phyloP scores from a whole-genome alignment of 2,113 vertebrate species.

The Crotalus helleri region DNA sequence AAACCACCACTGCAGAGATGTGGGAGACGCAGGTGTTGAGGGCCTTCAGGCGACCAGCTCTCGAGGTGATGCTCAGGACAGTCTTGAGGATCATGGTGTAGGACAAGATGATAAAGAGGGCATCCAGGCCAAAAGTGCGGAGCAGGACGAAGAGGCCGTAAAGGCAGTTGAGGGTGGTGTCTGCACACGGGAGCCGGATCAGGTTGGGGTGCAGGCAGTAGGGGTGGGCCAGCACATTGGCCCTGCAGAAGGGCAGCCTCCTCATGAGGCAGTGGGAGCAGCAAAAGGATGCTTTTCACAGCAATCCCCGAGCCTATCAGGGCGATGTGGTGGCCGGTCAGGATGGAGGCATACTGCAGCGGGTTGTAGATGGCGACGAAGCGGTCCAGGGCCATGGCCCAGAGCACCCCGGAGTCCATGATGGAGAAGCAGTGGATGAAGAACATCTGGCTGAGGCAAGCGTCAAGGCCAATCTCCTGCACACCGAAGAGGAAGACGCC shows the following conservation, averaged over 20 bases:
- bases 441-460: constrained; percentile 1
- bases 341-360: not conserved
- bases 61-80: constrained; percentile 25
- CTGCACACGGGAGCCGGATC: not conserved
- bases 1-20: constrained; percentile 31
- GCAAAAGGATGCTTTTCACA: not conserved
- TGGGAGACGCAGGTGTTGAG: constrained; percentile 27
- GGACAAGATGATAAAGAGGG: constrained; percentile 20
- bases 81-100: constrained; percentile 29
- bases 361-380: constrained; percentile 3
- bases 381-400: constrained; percentile 13
- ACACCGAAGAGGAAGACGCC: not conserved
- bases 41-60: constrained; percentile 23
- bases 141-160: not conserved
- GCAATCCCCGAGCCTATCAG: not conserved
- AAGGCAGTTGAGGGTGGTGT: not conserved
- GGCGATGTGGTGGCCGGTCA: not conserved
- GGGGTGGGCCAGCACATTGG: not conserved
- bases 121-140: constrained; percentile 7
- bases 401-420: not conserved
- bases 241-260: not conserved
- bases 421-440: constrained; percentile 10
- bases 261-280: not conserved
- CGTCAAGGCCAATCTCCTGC: not conserved
- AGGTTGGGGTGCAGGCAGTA: not conserved